phyloP scores from a whole-genome alignment of 2,888 invertebrate species.

The Caenorhabditis sp. region DNA sequence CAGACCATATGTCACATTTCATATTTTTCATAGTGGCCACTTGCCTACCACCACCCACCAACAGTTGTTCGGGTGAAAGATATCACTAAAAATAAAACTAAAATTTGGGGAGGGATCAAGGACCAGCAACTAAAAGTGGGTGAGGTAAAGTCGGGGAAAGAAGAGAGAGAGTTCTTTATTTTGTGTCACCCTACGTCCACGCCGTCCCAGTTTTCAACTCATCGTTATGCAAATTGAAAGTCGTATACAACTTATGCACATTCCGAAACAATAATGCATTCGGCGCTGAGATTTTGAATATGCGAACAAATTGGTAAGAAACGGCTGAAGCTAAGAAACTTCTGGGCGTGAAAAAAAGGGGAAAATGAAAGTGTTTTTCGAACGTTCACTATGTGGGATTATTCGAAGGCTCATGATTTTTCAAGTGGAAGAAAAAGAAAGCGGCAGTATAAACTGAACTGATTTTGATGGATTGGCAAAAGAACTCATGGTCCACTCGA shows the following conservation, averaged over 20 bases:
- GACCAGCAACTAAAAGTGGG: slow-evolving; percentile 21
- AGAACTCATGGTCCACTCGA: slow-evolving; percentile 18
- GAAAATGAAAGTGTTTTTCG: background rate
- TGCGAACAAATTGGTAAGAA: slow-evolving; percentile 45
- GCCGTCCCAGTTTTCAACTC: slow-evolving; percentile 48
- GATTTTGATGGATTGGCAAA: slow-evolving; percentile 23
- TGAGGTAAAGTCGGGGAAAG: background rate
- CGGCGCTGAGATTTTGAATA: slow-evolving; percentile 34
- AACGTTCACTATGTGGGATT: slow-evolving; percentile 37
- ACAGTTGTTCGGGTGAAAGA: slow-evolving; percentile 14
- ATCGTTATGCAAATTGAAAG: slow-evolving; percentile 61
- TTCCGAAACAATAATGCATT: slow-evolving; percentile 34
- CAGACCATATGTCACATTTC: slow-evolving; percentile 27
- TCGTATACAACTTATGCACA: slow-evolving; percentile 57
- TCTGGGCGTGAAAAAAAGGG: background rate
- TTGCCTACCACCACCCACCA: slow-evolving; percentile 26
- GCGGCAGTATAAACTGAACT: slow-evolving; percentile 3
- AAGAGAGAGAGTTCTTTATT: slow-evolving; percentile 30
- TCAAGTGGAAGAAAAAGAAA: slow-evolving; percentile 24
- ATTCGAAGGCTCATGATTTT: slow-evolving; percentile 15
- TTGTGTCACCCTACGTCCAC: background rate
- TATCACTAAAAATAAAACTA: slow-evolving; percentile 17
- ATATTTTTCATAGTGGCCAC: slow-evolving; percentile 33
- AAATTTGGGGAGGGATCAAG: slow-evolving; percentile 32
- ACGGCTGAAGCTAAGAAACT: slow-evolving; percentile 16